phyloP scores from a whole-genome alignment of 2,888 invertebrate genomes.

The Lymantria dispar region DNA sequence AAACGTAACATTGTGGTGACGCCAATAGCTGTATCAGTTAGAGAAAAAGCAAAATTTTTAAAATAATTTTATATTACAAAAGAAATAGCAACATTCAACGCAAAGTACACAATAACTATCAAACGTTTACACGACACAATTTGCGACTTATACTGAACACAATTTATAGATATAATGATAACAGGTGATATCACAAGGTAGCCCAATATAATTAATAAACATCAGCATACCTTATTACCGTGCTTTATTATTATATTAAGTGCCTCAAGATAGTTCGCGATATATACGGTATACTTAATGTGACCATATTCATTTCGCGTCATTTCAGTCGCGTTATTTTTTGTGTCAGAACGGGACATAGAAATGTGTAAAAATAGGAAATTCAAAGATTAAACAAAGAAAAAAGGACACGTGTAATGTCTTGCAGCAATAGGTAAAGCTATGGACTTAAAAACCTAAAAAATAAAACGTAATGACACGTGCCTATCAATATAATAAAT shows the following conservation, averaged over 20 bases:
- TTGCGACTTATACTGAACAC: conserved; percentile 60
- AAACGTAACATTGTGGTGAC: conserved; percentile 52
- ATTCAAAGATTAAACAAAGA: too few relatives aligned
- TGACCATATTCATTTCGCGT: too few relatives aligned
- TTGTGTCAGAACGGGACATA: too few relatives aligned
- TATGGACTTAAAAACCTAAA: too few relatives aligned
- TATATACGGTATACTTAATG: too few relatives aligned
- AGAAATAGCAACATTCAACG: conserved; percentile 14
- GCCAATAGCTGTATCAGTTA: neutral
- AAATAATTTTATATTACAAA: neutral
- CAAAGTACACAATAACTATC: conserved; percentile 40
- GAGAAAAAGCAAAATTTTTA: neutral
- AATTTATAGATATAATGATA: conserved; percentile 74
- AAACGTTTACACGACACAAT: conserved; percentile 58
- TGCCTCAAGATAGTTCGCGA: neutral
- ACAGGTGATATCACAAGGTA: conserved; percentile 66
- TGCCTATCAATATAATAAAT: too few relatives aligned
- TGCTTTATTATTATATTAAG: neutral
- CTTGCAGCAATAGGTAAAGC: too few relatives aligned
- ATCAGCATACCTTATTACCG: neutral
- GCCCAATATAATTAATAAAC: conserved; percentile 48
- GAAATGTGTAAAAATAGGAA: too few relatives aligned
- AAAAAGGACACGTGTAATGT: too few relatives aligned
- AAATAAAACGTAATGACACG: too few relatives aligned
- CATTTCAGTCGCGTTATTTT: too few relatives aligned